Conservation (phyloP, 35 echinoderm and acorn worm genomes). For the Amphiura filiformis region DNA sequence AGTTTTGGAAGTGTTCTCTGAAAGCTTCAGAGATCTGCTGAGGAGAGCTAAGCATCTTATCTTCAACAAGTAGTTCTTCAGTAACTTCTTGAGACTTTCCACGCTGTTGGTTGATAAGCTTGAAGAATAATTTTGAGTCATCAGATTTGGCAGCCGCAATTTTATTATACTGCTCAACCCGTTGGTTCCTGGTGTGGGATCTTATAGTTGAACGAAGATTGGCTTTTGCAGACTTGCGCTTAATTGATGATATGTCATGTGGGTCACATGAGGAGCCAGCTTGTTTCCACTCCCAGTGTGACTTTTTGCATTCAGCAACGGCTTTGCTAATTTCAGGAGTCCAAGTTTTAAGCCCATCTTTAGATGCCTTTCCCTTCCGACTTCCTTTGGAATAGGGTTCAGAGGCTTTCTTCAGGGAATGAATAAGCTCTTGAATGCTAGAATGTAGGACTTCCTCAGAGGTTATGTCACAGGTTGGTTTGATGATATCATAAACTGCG, state of each 20-base stretch:
- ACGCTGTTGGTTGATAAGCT: neutral
- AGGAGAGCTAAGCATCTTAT: neutral
- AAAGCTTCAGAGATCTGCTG: neutral
- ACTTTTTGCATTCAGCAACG: neutral
- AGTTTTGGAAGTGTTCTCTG: neutral
- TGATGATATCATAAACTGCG: neutral
- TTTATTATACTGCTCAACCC: neutral
- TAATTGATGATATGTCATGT: neutral
- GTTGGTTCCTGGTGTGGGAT: neutral
- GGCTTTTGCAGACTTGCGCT: neutral
- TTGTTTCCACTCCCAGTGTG: neutral
- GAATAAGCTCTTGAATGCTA: neutral
- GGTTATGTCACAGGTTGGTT: neutral
- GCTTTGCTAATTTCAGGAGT: neutral
- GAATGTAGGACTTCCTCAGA: neutral
- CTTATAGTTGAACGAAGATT: neutral
- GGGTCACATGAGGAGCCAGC: neutral
- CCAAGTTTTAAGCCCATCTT: neutral
- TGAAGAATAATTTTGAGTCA: neutral
- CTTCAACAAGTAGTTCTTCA: neutral
- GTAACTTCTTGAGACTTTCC: neutral
- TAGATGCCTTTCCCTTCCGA: neutral
- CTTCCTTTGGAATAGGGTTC: neutral
- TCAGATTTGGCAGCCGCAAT: neutral
- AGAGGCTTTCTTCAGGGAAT: neutral